Conservation (phyloP, 2,888 invertebrate species). For the Stegophylla sp. region DNA sequence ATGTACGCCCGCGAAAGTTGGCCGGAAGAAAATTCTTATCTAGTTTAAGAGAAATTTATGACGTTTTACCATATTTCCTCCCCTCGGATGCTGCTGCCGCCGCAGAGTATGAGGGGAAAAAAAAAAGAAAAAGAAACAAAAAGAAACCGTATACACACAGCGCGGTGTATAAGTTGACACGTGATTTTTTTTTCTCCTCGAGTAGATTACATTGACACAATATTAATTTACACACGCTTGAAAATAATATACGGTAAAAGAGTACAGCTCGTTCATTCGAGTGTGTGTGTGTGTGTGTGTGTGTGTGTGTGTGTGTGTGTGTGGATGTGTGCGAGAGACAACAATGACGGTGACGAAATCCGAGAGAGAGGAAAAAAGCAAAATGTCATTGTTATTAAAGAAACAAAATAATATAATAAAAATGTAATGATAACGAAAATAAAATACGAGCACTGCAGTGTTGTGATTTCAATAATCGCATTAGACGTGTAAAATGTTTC, state of each 20-base stretch:
- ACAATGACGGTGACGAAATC: slow-evolving; percentile 48
- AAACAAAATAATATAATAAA: slow-evolving; percentile 25
- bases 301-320: background rate
- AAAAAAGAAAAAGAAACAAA: background rate
- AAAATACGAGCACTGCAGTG: slow-evolving; percentile 30
- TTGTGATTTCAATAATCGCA: slow-evolving; percentile 55
- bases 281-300: no score
- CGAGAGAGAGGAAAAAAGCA: background rate
- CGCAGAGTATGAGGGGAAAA: background rate
- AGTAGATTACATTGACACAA: background rate
- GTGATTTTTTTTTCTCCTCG: background rate
- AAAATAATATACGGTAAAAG: background rate
- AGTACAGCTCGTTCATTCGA: no score
- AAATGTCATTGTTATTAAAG: slow-evolving; percentile 50
- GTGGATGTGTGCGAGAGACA: background rate
- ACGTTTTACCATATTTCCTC: slow-evolving; percentile 53
- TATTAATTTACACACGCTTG: background rate
- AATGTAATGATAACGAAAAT: background rate
- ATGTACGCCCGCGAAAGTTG: slow-evolving; percentile 37
- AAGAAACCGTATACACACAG: background rate
- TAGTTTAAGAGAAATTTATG: slow-evolving; percentile 51
- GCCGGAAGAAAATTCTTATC: slow-evolving; percentile 56
- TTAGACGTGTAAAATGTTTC: slow-evolving; percentile 57
- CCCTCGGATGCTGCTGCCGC: background rate
- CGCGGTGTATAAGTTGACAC: background rate